These are phyloP conservation scores for Myiotriccus ornatus DNA, from an alignment of 2,797 vertebrate genomes.

Conservation along the genomic window DNA sequence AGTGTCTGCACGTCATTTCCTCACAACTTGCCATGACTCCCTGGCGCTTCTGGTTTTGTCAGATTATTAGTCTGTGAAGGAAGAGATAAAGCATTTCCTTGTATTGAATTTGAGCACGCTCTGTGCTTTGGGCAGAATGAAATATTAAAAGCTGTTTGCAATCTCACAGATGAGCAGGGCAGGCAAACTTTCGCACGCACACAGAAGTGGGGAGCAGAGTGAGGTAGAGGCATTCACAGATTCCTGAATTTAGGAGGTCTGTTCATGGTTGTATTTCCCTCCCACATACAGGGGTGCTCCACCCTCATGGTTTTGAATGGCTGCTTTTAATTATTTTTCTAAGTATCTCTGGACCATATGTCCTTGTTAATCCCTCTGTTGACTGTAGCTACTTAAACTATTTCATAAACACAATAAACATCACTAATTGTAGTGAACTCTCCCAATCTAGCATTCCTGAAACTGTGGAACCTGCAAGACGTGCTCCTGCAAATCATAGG, in stretches of 20 bases:
- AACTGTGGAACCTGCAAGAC: constrained; percentile 21
- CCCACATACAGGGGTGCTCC: background rate
- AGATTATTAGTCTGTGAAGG: constrained; percentile 79
- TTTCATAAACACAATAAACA: constrained; percentile 16
- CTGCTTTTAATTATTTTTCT: background rate
- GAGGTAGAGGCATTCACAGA: constrained; percentile 55
- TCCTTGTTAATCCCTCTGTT: background rate
- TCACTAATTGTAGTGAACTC: background rate
- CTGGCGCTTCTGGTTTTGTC: constrained; percentile 65
- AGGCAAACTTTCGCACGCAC: constrained; percentile 77
- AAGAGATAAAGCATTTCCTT: constrained; percentile 82
- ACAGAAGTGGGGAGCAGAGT: constrained; percentile 8
- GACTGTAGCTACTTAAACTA: background rate
- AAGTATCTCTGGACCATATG: background rate
- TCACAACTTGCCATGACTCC: constrained; percentile 74
- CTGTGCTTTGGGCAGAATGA: constrained; percentile 82
- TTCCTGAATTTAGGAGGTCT: background rate
- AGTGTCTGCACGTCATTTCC: constrained; percentile 61
- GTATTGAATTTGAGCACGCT: constrained; percentile 80
- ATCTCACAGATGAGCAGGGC: constrained; percentile 77
- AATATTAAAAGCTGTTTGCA: constrained; percentile 88
- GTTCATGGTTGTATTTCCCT: background rate
- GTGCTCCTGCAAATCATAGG: background rate
- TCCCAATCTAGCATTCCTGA: background rate
- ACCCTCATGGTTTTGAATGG: background rate